Conservation (phyloP, 2,113 vertebrate genomes). For the Pitta sordida region DNA sequence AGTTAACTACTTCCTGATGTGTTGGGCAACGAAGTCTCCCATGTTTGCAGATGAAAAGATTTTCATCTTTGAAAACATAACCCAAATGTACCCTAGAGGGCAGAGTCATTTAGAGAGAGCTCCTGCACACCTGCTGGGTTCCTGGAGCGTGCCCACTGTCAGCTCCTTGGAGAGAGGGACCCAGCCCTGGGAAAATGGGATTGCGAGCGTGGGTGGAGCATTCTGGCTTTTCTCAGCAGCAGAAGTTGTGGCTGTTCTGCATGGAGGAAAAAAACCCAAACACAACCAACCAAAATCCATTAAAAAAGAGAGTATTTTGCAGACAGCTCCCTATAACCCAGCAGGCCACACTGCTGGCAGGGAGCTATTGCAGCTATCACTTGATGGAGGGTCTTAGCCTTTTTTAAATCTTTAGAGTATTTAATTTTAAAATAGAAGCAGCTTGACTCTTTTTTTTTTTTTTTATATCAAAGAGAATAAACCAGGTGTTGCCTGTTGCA, state of each 20-base stretch:
- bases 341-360: neutral
- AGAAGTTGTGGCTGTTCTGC: neutral
- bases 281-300: neutral
- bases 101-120: constrained; percentile 53
- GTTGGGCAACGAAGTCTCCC: neutral
- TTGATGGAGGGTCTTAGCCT: neutral
- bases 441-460: neutral
- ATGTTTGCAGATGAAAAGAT: constrained; percentile 21
- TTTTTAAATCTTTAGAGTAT: neutral
- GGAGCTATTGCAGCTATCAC: neutral
- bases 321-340: accelerated
- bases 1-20: neutral
- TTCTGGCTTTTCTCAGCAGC: neutral
- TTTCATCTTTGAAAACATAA: constrained; percentile 48
- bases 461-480: neutral
- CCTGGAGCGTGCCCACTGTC: neutral
- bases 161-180: neutral
- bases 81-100: constrained; percentile 63
- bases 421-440: neutral
- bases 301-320: neutral
- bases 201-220: neutral
- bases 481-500: neutral
- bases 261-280: neutral
- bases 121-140: constrained; percentile 1
- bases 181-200: neutral